Percentiles rank a stretch among this genome's conserved stretches.
Evolutionary conservation across 1,140 invertebrate species (phyloP).

Genomic region (Drosophila punjabiensis): DNA sequence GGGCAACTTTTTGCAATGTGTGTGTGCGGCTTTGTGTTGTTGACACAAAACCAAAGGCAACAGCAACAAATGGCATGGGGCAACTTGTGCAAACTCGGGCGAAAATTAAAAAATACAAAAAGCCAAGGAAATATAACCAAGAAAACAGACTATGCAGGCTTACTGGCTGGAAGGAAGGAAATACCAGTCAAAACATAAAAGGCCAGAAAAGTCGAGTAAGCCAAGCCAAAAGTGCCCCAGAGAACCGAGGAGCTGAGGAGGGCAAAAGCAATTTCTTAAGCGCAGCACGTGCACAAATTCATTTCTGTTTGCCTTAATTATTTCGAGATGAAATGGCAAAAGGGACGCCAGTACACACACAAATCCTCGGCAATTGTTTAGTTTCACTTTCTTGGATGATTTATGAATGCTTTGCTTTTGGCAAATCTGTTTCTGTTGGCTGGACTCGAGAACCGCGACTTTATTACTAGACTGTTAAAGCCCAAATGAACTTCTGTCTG

Average conservation of each 20-base stretch:
- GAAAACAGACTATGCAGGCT: constrained; percentile 10
- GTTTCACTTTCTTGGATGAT: constrained; percentile 46
- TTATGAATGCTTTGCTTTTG: constrained; percentile 35
- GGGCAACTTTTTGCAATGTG: constrained; percentile 61
- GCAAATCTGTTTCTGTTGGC: constrained; percentile 19
- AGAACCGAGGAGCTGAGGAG: constrained; percentile 27
- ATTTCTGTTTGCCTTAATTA: constrained; percentile 72
- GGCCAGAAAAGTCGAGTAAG: constrained; percentile 55
- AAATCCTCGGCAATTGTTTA: constrained; percentile 47
- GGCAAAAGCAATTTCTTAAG: constrained; percentile 74
- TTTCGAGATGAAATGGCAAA: constrained; percentile 73
- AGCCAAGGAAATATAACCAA: constrained; percentile 12
- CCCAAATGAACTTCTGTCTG: background rate
- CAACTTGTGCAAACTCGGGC: constrained; percentile 56
- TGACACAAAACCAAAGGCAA: constrained; percentile 52
- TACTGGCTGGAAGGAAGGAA: constrained; percentile 18
- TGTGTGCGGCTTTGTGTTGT: constrained; percentile 66
- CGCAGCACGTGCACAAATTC: constrained; percentile 75
- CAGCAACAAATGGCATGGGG: constrained; percentile 51
- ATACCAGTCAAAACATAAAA: constrained; percentile 54
- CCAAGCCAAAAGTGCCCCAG: constrained; percentile 46
- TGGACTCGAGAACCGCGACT: constrained; percentile 1
- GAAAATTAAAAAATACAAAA: constrained; percentile 53
- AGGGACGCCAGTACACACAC: constrained; percentile 42
- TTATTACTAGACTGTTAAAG: constrained; percentile 10